Conservation (phyloP, 2,797 vertebrate genomes). For the Strix occidentalis region DNA sequence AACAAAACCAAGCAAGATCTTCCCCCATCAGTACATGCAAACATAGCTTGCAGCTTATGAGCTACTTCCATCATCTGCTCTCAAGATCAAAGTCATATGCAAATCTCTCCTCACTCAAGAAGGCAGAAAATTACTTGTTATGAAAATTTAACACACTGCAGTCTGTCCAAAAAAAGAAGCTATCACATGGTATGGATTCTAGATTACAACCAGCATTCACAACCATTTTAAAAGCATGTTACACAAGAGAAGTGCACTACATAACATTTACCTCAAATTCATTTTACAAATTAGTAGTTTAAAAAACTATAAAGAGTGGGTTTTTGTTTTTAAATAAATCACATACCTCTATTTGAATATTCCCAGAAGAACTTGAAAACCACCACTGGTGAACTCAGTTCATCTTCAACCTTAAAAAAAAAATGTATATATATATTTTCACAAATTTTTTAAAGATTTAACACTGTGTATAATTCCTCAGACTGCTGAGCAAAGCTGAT, state of each 20-base stretch:
- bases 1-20: neutral
- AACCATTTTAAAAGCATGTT: neutral
- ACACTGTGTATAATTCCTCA: neutral
- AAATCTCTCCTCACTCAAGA: neutral
- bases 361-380: slow-evolving; percentile 88
- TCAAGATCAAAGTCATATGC: slow-evolving; percentile 12
- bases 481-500: neutral
- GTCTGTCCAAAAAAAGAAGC: neutral
- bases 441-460: neutral
- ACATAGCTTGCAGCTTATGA: neutral
- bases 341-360: slow-evolving; percentile 80
- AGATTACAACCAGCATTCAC: neutral
- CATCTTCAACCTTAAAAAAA: slow-evolving; percentile 89
- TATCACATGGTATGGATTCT: neutral
- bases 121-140: neutral
- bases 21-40: neutral
- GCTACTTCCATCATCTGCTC: neutral
- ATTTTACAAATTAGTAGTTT: neutral
- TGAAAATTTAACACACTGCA: neutral
- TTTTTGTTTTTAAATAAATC: neutral
- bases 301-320: neutral
- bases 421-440: neutral
- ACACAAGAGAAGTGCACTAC: neutral
- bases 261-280: neutral
- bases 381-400: slow-evolving; percentile 89